Base-by-base conservation (phyloP, 2,888 invertebrate species). In the Calameuta filiformis region DNA sequence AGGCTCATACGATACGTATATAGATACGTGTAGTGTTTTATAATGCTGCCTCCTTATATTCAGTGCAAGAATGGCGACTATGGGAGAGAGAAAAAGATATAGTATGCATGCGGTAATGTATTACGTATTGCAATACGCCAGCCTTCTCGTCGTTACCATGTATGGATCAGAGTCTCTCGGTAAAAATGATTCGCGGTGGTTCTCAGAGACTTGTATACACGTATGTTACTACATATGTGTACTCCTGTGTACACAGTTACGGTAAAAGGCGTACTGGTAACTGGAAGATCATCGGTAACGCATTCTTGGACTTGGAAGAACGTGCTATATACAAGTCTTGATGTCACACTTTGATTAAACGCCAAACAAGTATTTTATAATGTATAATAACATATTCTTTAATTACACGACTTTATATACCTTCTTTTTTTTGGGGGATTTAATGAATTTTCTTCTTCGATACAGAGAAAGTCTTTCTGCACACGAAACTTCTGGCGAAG, bases 91-190 rank as follows among this genome's bases (percentile, higher is more conserved):
- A 76, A 9, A 69, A 35, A 31, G 35, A 69, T 73, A 71, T 56
- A 56, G 56, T 56, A 56, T 56, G 2, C 56, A 23, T 56, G 56
- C 56, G 6, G 56, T 56, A 56, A 56, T 83, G 83, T 82, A 83
- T 85, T 86, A 85, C 85, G 84, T 85, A 81, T 83, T 84, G 85
- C 84, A 83, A 81, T 82, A 81, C 83, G 83, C 79, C 82, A 84
- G 81, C 81, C 83, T 83, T 84, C 82, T 83, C 85, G 79, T 81
- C 83, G 86, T 87, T 87, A 85, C 89, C 89, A 88, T 88, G 86
- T 89, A 87, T 86, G 89, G 88, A 88, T 88, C 86, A 86, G 82
- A 81, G 81, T 81, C 75, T 83, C 83, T 80, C 82, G 79, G 84
- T 81, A 85, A 83, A 85, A 84, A 83, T 71, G 31, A 71, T 71